Base-by-base conservation (phyloP, 2,888 invertebrate genomes). In the Micoletzkya japonica region DNA sequence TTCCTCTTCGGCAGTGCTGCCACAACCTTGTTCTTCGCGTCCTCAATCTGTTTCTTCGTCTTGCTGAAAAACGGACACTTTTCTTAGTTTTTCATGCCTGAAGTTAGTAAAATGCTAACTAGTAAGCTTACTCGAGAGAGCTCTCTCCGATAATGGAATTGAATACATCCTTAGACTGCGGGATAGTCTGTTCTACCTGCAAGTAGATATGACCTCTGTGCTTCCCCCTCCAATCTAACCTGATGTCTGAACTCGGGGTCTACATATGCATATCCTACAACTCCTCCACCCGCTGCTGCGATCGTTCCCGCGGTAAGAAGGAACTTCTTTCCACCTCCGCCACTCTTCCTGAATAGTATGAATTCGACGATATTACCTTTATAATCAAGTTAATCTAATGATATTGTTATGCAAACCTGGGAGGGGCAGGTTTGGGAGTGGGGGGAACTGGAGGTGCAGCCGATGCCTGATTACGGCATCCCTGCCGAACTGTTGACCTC, bases 231-330 rank as follows among this genome's bases (percentile, higher is more conserved):
- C n/a, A 24, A 20, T 2, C 39, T 26, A 37, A 79, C 74, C 68
- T 76, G 70, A 26, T 77, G 70, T 17, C 81, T 69, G 74, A 82
- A 80, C 58, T 76, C 75, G 10, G 80, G 78, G 59, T 82, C 81
- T 20, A 75, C 76, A 56, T 80, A 82, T 4, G 80, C 79, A 71
- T 81, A 81, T 52, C 79, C 82, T 44, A 79, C 73, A 10, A 78
- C 76, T 54, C 82, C 82, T 37, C 77, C 80, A 20, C 76, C 77
- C 10, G 75, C 82, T n/a, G 72, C 79, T 10, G 67, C 69, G 10
- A 76, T 52, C 17, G 73, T 72, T 2, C 66, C 75, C 32, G 75
- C 73, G 28, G 75, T 72, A 2, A 73, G 57, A 6, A 73, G 73
- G 24, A 79, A 49, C 34, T 74, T 75, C 50, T 74, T 74, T 26